Evolutionary conservation across 2,888 invertebrate species (phyloP).

Genomic region (Ellobium chinense): DNA sequence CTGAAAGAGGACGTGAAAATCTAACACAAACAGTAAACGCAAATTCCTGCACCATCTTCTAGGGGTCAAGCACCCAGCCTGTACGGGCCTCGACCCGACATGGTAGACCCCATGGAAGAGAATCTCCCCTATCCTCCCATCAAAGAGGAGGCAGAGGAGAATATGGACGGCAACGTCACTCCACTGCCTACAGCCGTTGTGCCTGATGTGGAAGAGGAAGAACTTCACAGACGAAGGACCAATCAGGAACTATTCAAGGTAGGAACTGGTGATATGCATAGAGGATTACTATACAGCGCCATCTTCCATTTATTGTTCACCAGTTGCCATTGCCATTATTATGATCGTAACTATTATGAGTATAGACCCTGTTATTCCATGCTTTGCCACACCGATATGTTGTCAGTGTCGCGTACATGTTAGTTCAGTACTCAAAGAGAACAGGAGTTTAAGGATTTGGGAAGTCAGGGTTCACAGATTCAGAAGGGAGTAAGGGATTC

Average conservation of each 20-base stretch:
- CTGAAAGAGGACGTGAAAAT: too few species aligned
- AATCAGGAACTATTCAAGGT: conserved; percentile 64
- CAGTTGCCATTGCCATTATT: background rate
- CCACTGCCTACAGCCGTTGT: conserved; percentile 6
- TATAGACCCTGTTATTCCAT: background rate
- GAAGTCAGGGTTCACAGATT: too few species aligned
- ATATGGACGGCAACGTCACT: background rate
- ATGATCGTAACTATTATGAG: background rate
- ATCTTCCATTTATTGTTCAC: background rate
- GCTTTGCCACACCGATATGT: too few species aligned
- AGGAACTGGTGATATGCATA: too few species aligned
- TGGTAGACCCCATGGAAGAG: conserved; percentile 49
- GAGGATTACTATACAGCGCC: background rate
- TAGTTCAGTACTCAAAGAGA: too few species aligned
- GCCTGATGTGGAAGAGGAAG: conserved; percentile 51
- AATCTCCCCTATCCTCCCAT: conserved; percentile 44
- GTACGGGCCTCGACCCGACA: conserved; percentile 57
- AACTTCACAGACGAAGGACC: conserved; percentile 52
- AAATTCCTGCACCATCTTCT: conserved; percentile 2
- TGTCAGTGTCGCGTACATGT: too few species aligned
- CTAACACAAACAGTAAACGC: too few species aligned
- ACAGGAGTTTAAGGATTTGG: too few species aligned
- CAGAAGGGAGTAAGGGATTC: too few species aligned
- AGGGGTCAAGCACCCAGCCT: conserved; percentile 75
- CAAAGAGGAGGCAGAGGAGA: too few species aligned